These are phyloP conservation scores for Dryomyza anilis DNA, from an alignment of 2,888 invertebrate genomes.

Conservation along the genomic window DNA sequence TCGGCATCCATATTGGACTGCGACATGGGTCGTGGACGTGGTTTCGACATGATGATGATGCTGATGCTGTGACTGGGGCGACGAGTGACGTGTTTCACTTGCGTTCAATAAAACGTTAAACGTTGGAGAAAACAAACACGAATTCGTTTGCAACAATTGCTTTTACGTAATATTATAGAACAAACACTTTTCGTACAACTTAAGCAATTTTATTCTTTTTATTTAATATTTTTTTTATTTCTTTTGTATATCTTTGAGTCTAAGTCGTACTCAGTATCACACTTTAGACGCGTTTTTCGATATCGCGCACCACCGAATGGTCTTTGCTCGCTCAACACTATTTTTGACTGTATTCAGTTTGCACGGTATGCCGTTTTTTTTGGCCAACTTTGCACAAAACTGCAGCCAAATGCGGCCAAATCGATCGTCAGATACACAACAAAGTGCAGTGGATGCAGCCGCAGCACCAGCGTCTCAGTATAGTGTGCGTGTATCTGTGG, in stretches of 20 bases:
- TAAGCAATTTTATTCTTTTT: not conserved
- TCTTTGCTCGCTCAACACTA: not conserved
- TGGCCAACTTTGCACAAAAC: slow-evolving; percentile 7
- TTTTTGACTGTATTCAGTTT: not conserved
- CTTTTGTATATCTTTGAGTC: not conserved
- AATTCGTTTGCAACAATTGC: not conserved
- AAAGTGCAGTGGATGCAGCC: not conserved
- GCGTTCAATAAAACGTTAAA: not conserved
- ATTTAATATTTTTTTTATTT: not conserved
- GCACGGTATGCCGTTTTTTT: not conserved
- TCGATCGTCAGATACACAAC: slow-evolving; percentile 15
- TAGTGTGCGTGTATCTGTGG: too few species aligned
- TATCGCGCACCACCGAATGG: not conserved
- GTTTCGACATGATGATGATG: slow-evolving; percentile 53
- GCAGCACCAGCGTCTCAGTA: not conserved
- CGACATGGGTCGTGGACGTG: slow-evolving; percentile 46
- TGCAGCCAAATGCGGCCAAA: not conserved
- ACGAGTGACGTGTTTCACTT: not conserved
- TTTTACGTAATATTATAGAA: too few species aligned
- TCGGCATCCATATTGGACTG: slow-evolving; percentile 49
- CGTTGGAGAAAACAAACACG: not conserved
- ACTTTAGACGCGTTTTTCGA: too few species aligned
- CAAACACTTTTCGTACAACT: not conserved
- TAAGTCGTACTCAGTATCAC: not conserved
- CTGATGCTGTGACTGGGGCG: not conserved